Conservation (phyloP, 2,888 invertebrate species). For the Hemistola chrysoprasaria region DNA sequence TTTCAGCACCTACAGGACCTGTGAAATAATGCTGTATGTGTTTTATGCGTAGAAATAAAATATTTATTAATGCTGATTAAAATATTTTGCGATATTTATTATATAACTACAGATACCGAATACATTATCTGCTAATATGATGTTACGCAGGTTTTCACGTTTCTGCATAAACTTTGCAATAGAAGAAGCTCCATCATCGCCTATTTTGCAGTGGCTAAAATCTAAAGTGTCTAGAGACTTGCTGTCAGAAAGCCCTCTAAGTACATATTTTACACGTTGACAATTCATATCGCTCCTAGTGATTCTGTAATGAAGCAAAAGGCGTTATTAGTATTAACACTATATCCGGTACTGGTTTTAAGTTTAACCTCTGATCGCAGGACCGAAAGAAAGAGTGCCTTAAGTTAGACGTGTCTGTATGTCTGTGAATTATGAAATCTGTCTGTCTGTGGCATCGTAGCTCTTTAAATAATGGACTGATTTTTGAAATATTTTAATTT, state of each 20-base stretch:
- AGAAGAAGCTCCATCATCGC: constrained; percentile 82
- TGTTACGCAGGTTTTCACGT: constrained; percentile 66
- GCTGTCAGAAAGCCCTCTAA: constrained; percentile 64
- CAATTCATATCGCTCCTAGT: constrained; percentile 75
- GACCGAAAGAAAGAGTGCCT: no score
- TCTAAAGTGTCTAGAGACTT: constrained; percentile 79
- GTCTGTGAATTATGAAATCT: no score
- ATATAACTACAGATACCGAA: constrained; percentile 63
- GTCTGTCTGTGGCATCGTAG: no score
- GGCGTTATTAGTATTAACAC: no score
- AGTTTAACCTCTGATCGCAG: no score
- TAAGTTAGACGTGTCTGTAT: no score
- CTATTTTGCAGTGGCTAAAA: constrained; percentile 85
- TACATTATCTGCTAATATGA: constrained; percentile 78
- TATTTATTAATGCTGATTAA: no score
- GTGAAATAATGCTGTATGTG: constrained; percentile 5
- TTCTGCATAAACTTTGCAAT: constrained; percentile 80
- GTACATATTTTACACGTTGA: constrained; percentile 66
- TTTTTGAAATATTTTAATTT: no score
- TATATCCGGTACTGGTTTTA: no score
- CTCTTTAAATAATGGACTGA: no score
- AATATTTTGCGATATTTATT: no score
- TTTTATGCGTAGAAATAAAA: constrained; percentile 25
- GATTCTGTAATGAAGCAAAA: constrained; percentile 44
- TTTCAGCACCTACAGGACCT: constrained; percentile 69